These are phyloP conservation scores for Gambusia holbrooki DNA, from an alignment of 2,113 vertebrate genomes.

Conservation along the genomic window DNA sequence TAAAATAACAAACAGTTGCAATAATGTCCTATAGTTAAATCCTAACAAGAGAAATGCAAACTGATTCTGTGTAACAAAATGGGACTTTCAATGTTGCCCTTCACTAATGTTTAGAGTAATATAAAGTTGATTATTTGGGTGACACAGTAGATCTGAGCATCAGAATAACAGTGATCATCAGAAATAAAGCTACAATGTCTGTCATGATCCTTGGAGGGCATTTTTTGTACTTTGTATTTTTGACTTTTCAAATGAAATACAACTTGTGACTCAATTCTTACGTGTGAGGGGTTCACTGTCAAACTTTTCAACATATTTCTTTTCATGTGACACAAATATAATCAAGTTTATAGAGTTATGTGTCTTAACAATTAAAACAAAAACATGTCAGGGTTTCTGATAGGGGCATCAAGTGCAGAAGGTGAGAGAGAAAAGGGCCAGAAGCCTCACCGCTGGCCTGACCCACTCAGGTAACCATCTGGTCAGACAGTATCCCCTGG, in stretches of 20 bases:
- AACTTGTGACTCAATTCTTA: neutral
- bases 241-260: neutral
- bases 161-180: neutral
- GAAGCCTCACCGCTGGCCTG: conserved; percentile 30
- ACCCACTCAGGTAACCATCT: conserved; percentile 58
- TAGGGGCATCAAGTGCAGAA: conserved; percentile 35
- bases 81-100: too few relatives aligned
- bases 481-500: conserved; percentile 48
- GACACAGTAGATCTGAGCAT: neutral
- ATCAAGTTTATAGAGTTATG: neutral
- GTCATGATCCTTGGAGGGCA: neutral
- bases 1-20: too few relatives aligned
- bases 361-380: conserved; percentile 3
- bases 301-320: neutral
- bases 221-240: neutral
- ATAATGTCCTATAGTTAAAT: too few relatives aligned
- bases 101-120: too few relatives aligned
- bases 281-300: neutral
- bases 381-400: conserved; percentile 42
- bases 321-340: neutral
- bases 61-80: too few relatives aligned
- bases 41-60: too few relatives aligned
- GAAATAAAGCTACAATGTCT: neutral
- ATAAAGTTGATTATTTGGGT: neutral
- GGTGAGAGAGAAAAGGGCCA: conserved; percentile 48